Evolutionary conservation across 2,888 invertebrate genomes (phyloP).

Genomic region (Archaeoteleia sp.): DNA sequence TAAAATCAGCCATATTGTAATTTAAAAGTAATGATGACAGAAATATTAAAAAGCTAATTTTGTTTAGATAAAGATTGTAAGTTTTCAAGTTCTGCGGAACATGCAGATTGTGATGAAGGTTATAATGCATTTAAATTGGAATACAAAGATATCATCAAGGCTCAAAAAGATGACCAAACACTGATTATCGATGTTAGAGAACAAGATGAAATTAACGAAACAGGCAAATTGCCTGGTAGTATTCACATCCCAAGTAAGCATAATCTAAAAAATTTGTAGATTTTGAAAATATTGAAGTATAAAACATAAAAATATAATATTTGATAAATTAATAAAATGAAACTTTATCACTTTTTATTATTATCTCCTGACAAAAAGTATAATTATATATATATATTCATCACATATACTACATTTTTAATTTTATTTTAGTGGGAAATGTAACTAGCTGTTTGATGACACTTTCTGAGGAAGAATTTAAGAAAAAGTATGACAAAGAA

Average conservation of each 20-base stretch:
- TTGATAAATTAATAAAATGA: too few species aligned
- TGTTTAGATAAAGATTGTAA: too few species aligned
- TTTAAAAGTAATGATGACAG: too few species aligned
- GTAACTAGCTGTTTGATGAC: constrained; percentile 75
- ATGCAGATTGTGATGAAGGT: constrained; percentile 54
- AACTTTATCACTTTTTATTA: too few species aligned
- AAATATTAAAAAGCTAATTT: too few species aligned
- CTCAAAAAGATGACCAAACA: constrained; percentile 75
- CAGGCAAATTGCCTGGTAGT: constrained; percentile 83
- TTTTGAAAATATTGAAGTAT: constrained; percentile 2
- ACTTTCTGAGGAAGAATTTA: constrained; percentile 77
- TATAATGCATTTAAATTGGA: constrained; percentile 49
- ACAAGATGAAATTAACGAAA: constrained; percentile 81
- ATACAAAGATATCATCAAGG: constrained; percentile 69
- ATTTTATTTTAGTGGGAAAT: constrained; percentile 79
- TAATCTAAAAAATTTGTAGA: too few species aligned
- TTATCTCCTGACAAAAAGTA: too few species aligned
- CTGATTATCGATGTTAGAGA: constrained; percentile 86
- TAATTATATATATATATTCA: too few species aligned
- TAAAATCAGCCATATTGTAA: too few species aligned
- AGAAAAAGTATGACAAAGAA: constrained; percentile 76
- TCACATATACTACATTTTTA: too few species aligned
- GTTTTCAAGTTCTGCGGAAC: too few species aligned
- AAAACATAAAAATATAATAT: too few species aligned
- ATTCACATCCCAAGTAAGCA: constrained; percentile 86